A percentile compares a stretch with the other conserved stretches of the same genome.
These are phyloP conservation scores for Panonychus citri DNA, from an alignment of 1,140 invertebrate species.

Conservation along the genomic window DNA sequence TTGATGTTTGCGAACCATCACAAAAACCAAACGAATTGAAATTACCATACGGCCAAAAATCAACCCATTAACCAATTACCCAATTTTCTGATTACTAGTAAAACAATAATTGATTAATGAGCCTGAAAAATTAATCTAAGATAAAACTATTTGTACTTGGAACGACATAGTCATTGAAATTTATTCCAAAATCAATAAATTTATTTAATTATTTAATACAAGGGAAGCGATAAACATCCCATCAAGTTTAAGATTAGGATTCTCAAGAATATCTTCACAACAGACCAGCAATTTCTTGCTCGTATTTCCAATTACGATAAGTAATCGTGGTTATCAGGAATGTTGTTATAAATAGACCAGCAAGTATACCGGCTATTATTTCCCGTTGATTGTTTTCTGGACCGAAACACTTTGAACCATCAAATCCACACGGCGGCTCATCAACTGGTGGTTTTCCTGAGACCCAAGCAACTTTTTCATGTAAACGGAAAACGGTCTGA, in stretches of 20 bases:
- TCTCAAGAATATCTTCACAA: constrained; percentile 83
- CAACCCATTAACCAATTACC: no score
- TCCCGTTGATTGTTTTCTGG: constrained; percentile 20
- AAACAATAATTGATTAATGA: no score
- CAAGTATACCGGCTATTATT: constrained; percentile 46
- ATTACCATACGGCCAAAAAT: no score
- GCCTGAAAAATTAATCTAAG: no score
- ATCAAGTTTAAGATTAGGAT: constrained; percentile 87
- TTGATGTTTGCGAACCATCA: no score
- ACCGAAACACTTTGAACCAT: constrained; percentile 30
- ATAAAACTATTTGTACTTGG: no score
- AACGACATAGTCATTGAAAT: no score
- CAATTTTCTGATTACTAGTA: no score
- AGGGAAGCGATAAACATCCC: constrained; percentile 43
- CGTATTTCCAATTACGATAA: constrained; percentile 91
- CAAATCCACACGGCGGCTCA: constrained; percentile 77
- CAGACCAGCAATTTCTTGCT: constrained; percentile 84
- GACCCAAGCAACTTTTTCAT: constrained; percentile 40
- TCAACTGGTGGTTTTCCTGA: constrained; percentile 53
- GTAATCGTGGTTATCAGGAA: constrained; percentile 55
- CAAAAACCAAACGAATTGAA: no score
- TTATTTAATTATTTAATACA: no score
- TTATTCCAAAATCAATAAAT: no score
- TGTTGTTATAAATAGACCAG: constrained; percentile 48
- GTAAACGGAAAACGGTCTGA: constrained; percentile 9